These are phyloP conservation scores for Ophion ellenae DNA, from an alignment of 2,888 invertebrate species.

Conservation along the genomic window DNA sequence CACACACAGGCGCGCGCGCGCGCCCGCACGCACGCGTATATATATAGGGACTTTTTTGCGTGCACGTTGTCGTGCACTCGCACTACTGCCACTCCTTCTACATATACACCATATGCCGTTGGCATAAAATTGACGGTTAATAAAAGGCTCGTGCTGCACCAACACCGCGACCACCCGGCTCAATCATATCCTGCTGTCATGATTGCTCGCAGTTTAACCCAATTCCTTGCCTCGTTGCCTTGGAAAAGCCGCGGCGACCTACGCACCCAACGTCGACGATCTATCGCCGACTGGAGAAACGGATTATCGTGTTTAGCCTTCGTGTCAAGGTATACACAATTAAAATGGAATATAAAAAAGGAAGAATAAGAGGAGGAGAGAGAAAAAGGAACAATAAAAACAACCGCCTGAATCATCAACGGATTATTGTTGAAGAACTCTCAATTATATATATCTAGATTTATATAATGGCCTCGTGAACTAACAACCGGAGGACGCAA, in stretches of 20 bases:
- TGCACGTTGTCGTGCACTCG: slow-evolving; percentile 51
- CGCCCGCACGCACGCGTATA: neutral
- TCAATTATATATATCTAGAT: neutral
- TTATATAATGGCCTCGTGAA: no score
- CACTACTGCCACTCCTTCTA: neutral
- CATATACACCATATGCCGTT: slow-evolving; percentile 50
- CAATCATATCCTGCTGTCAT: slow-evolving; percentile 79
- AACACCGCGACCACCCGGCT: slow-evolving; percentile 61
- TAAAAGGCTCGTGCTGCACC: slow-evolving; percentile 67
- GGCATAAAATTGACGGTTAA: slow-evolving; percentile 75
- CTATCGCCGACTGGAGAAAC: slow-evolving; percentile 53
- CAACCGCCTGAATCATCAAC: no score
- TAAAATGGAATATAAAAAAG: slow-evolving; percentile 16
- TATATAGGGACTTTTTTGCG: neutral
- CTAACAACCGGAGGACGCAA: no score
- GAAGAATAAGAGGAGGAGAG: no score
- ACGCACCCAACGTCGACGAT: slow-evolving; percentile 56
- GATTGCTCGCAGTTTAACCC: slow-evolving; percentile 78
- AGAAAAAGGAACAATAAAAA: no score
- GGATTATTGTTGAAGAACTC: no score
- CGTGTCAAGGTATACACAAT: neutral
- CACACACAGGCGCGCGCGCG: neutral
- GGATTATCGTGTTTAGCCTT: slow-evolving; percentile 14
- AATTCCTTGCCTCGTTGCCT: slow-evolving; percentile 70
- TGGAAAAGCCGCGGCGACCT: slow-evolving; percentile 65